A percentile compares a stretch with the other conserved stretches of the same genome.
Evolutionary conservation across 2,113 vertebrate species (phyloP).

Genomic region (Varanus komodoensis): DNA sequence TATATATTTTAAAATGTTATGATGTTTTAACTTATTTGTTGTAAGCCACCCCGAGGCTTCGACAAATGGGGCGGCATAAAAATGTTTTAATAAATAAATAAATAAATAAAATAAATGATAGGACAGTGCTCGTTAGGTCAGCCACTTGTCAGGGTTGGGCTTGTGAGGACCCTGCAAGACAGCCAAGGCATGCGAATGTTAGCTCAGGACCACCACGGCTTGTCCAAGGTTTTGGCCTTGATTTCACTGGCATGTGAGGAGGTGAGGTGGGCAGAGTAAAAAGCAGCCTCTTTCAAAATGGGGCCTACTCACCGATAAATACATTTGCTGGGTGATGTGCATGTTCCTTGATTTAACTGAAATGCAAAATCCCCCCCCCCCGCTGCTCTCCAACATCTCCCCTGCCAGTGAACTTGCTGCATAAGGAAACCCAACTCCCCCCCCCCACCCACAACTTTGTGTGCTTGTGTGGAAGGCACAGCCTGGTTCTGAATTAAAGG

Average conservation of each 20-base stretch:
- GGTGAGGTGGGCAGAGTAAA: neutral
- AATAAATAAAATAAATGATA: too few relatives aligned
- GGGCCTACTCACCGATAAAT: neutral
- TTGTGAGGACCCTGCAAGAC: neutral
- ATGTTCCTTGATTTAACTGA: neutral
- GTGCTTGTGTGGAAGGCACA: neutral
- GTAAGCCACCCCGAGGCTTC: too few relatives aligned
- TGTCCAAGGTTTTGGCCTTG: neutral
- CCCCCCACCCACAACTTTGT: neutral
- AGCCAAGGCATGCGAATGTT: neutral
- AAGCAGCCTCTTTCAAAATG: neutral
- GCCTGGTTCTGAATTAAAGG: conserved; percentile 12
- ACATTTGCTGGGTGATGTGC: neutral
- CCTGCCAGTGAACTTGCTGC: neutral
- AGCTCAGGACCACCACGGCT: neutral
- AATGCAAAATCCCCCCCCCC: neutral
- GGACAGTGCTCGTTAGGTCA: neutral
- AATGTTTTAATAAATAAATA: too few relatives aligned
- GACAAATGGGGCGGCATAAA: too few relatives aligned
- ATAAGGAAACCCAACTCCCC: neutral
- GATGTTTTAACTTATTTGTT: too few relatives aligned
- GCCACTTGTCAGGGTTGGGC: neutral
- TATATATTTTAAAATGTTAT: too few relatives aligned
- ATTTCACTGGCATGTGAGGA: neutral
- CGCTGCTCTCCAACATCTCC: neutral